Percentiles rank a stretch among this genome's conserved stretches.
Evolutionary conservation across 2,797 vertebrate genomes (phyloP).

Genomic region (Salarias fasciatus): DNA sequence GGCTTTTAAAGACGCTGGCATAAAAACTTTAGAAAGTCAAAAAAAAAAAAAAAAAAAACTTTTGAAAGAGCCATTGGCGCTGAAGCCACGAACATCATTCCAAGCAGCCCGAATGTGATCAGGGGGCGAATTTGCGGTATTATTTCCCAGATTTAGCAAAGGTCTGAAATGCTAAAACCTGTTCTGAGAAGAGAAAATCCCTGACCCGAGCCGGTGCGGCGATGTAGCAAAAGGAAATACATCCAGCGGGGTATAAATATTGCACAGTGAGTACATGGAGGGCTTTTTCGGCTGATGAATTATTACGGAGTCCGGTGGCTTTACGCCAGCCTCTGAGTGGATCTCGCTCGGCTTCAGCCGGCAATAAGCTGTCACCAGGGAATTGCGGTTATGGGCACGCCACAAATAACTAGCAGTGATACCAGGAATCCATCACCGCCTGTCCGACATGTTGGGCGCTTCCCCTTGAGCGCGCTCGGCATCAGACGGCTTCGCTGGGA

Average conservation of each 20-base stretch:
- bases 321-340: slow-evolving; percentile 60
- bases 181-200: slow-evolving; percentile 43
- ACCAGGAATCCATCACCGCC: slow-evolving; percentile 63
- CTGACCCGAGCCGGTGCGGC: slow-evolving; percentile 40
- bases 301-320: slow-evolving; percentile 77
- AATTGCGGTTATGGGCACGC: slow-evolving; percentile 60
- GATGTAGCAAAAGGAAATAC: slow-evolving; percentile 61
- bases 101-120: slow-evolving; percentile 17
- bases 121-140: slow-evolving; percentile 23
- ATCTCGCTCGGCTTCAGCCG: slow-evolving; percentile 60
- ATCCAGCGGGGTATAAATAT: slow-evolving; percentile 77
- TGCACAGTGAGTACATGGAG: slow-evolving; percentile 69
- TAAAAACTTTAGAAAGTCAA: no score
- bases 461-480: slow-evolving; percentile 25
- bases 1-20: background rate
- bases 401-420: slow-evolving; percentile 62
- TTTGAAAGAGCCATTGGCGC: background rate
- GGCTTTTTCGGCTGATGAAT: slow-evolving; percentile 76
- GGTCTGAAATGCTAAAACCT: slow-evolving; percentile 39
- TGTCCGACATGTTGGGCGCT: slow-evolving; percentile 44
- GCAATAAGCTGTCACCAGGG: slow-evolving; percentile 67
- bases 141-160: slow-evolving; percentile 46
- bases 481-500: slow-evolving; percentile 18
- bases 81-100: background rate
- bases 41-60: no score